These are phyloP conservation scores for Fringilla coelebs DNA, from an alignment of 2,797 vertebrate genomes.

Conservation along the genomic window DNA sequence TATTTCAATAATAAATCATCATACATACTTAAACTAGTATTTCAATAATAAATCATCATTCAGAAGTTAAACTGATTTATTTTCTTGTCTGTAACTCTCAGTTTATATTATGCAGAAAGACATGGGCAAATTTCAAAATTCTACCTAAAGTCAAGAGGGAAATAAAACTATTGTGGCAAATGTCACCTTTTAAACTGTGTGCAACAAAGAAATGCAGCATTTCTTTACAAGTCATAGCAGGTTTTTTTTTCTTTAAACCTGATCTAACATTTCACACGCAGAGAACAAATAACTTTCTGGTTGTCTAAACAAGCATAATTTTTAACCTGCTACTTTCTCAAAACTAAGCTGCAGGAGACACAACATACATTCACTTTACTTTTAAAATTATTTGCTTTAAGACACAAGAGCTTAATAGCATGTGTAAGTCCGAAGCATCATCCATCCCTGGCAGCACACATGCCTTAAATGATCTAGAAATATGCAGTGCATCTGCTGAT, in stretches of 20 bases:
- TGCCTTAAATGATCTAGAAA: background rate
- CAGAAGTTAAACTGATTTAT: background rate
- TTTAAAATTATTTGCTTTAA: constrained; percentile 50
- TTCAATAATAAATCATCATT: background rate
- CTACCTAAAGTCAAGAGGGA: background rate
- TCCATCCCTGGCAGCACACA: constrained; percentile 49
- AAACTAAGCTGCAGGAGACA: constrained; percentile 60
- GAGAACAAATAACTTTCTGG: background rate
- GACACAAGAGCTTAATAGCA: constrained; percentile 72
- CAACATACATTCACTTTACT: background rate
- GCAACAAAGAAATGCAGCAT: background rate
- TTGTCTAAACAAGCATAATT: background rate
- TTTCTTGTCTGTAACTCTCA: background rate
- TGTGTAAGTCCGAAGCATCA: constrained; percentile 75
- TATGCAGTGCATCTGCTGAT: constrained; percentile 74
- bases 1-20: background rate
- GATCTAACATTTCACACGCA: background rate
- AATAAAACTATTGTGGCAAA: background rate
- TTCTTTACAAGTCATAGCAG: background rate
- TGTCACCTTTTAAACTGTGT: background rate
- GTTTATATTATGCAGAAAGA: background rate
- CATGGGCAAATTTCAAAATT: background rate
- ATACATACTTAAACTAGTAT: background rate
- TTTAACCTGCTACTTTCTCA: background rate
- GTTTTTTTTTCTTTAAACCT: background rate